phyloP scores from a whole-genome alignment of 1,140 invertebrate species.

The Bathynomus jamesi region DNA sequence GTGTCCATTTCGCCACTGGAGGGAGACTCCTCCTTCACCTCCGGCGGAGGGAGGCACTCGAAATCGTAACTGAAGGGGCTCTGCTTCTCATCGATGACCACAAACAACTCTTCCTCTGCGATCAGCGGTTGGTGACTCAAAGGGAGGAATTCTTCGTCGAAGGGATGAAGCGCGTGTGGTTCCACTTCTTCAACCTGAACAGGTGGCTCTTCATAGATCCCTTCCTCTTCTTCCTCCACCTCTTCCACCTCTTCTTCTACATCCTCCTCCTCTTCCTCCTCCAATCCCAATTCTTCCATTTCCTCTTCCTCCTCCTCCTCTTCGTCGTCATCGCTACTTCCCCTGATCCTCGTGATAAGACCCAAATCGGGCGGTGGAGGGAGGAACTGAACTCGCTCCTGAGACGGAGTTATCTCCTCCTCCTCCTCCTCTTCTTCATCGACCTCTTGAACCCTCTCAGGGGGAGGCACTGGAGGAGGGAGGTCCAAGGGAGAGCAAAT shows the following conservation, averaged over 20 bases:
- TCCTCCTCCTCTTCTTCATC: constrained; percentile 51
- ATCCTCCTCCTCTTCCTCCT: constrained; percentile 38
- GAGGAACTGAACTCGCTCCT: constrained; percentile 46
- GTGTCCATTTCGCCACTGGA: constrained; percentile 34
- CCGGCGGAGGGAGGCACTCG: constrained; percentile 27
- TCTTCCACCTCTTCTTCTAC: background rate
- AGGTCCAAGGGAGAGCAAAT: constrained; percentile 37
- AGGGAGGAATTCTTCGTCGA: background rate
- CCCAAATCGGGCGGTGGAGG: constrained; percentile 49
- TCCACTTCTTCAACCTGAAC: background rate
- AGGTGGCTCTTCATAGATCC: background rate
- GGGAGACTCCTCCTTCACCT: constrained; percentile 33
- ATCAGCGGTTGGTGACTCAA: background rate
- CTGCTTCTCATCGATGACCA: constrained; percentile 32
- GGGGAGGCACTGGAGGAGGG: constrained; percentile 35
- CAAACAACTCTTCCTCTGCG: constrained; percentile 21
- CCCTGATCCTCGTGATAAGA: constrained; percentile 44
- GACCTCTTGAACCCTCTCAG: constrained; percentile 53
- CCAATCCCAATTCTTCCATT: constrained; percentile 31
- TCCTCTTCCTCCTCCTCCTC: constrained; percentile 23
- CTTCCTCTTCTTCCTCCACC: background rate
- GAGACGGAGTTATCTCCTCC: constrained; percentile 41
- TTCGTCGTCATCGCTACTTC: constrained; percentile 40
- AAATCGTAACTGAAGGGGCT: constrained; percentile 29
- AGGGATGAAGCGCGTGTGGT: background rate